A percentile compares a stretch with the other conserved stretches of the same genome.
These are phyloP conservation scores for Pundamilia nyererei DNA, from an alignment of 2,113 vertebrate genomes.

Conservation along the genomic window DNA sequence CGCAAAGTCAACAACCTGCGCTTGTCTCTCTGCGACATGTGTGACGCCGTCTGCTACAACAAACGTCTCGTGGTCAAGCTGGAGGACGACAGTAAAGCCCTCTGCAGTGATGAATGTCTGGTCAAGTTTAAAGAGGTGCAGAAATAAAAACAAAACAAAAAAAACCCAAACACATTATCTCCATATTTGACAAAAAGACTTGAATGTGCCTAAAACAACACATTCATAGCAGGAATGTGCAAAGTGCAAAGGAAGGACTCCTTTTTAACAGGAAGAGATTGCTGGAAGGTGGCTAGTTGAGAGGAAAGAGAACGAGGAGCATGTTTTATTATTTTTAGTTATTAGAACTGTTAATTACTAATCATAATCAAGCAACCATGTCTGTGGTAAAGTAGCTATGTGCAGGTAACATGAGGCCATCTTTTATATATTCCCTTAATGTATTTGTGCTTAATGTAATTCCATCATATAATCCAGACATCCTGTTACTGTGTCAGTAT, in stretches of 20 bases:
- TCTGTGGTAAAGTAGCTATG: not conserved
- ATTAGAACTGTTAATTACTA: not conserved
- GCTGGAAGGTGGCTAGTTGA: fast-evolving
- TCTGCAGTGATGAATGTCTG: conserved; percentile 35
- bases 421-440: not conserved
- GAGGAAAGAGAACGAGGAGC: fast-evolving
- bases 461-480: fast-evolving
- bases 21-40: not conserved
- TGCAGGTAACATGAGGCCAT: not conserved
- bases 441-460: not conserved
- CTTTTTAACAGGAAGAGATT: fast-evolving
- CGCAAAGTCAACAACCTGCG: not conserved
- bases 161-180: not conserved
- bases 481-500: not conserved
- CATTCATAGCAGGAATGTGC: not conserved
- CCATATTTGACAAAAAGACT: not conserved
- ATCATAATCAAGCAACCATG: not conserved
- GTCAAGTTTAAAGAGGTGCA: conserved; percentile 31
- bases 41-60: not conserved
- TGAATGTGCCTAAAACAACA: not conserved
- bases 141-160: not conserved
- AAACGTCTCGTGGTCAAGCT: not conserved
- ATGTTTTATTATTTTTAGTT: not conserved
- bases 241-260: not conserved
- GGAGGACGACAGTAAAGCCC: not conserved